Evolutionary conservation across 92 coral and sea anemone genomes (phyloP), one percentile per base, ranked within the genome.

Genomic region (Actinernus sp.): DNA sequence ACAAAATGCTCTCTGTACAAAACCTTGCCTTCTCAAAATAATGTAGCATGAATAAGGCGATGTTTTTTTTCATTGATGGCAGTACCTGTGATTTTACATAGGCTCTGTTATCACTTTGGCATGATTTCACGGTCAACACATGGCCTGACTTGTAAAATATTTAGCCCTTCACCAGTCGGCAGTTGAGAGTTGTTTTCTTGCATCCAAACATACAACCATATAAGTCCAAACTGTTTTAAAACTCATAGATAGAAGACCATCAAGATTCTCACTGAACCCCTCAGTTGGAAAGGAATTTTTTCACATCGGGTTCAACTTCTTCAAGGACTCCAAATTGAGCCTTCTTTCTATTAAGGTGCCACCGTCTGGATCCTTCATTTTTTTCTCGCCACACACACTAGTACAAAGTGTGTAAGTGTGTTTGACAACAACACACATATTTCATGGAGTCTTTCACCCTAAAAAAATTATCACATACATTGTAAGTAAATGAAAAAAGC

Each of bases 11-110:
- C 68, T 63, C 45, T 33, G 48, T 25, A 73, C 73, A 11, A 46
- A 27, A 21, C 73, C 81, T 26, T 33, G 21, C 32, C 26, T 30
- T 38, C 41, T 44, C 30, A 73, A 24, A 23, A 48, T 61, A 20
- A 73, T 64, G 51, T 19, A 60, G 44, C 81, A 73, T 8, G 72
- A 18, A 50, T 73, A 73, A 28, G 59, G 49, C 44, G 61, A 46
- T 51, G 61, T 61, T 46, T 74, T 74, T 53, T 21, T 63, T 74
- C 81, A 63, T 74, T 14, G 36, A 45, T 31, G 75, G 75, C 29
- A 74, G 54, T 43, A 73, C 81, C 60, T 74, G 81, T 39, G 72
- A 44, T 51, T 49, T 74, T 0, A 49, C 26, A 46, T 74, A 62
- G 46, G 68, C 47, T 51, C 36, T 73, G 14, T 23, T 26, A 58